Evolutionary conservation across 2,113 vertebrate genomes (phyloP).

Genomic region (Bufo bufo): DNA sequence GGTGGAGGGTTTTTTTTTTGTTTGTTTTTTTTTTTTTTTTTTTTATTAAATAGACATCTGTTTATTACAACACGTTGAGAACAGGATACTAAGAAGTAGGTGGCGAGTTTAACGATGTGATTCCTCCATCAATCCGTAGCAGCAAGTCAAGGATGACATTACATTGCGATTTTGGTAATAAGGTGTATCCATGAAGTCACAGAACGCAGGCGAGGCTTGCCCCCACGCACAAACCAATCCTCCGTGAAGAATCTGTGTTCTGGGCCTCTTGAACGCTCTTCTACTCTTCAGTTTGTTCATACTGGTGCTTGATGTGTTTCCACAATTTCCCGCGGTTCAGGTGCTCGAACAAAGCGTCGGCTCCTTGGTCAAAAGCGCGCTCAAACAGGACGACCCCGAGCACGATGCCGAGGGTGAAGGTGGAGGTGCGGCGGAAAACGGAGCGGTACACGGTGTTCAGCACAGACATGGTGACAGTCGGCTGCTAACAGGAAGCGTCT

Average conservation of each 20-base stretch:
- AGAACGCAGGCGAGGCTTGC: not conserved
- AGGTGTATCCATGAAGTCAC: not conserved
- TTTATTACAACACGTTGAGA: conserved; percentile 24
- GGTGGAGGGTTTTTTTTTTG: too few relatives aligned
- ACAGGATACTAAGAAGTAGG: not conserved
- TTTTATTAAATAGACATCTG: not conserved
- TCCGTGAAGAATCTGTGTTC: not conserved
- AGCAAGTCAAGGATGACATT: not conserved
- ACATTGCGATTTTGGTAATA: not conserved
- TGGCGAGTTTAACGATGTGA: not conserved
- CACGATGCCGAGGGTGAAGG: conserved; percentile 83
- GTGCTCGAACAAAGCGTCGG: conserved; percentile 81
- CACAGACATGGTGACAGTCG: conserved; percentile 68
- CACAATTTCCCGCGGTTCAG: conserved; percentile 87
- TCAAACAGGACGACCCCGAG: conserved; percentile 88
- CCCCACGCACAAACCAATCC: not conserved
- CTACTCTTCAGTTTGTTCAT: conserved; percentile 64
- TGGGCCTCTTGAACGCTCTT: not conserved
- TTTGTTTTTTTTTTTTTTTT: too few relatives aligned
- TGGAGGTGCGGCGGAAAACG: conserved; percentile 85
- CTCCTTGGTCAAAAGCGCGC: conserved; percentile 87
- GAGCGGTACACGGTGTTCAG: conserved; percentile 67
- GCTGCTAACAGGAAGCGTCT: not conserved
- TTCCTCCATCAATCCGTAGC: not conserved
- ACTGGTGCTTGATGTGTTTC: conserved; percentile 82